Conservation (phyloP, 2,113 vertebrate genomes). For the Petrocephalus zakoni region DNA sequence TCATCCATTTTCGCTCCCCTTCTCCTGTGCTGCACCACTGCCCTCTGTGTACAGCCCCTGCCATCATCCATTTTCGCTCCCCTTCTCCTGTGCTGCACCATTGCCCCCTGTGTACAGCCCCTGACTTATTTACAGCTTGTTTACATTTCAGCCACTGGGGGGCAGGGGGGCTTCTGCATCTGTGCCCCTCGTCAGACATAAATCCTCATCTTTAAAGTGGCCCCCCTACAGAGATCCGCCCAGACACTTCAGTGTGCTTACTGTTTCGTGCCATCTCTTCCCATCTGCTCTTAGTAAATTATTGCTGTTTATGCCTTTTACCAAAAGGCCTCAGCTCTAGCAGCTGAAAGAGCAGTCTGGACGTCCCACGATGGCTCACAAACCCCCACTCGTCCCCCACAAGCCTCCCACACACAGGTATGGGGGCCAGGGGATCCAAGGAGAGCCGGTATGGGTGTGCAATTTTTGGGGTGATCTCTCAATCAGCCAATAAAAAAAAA, state of each 20-base stretch:
- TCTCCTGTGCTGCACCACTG: neutral
- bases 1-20: neutral
- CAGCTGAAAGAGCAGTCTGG: neutral
- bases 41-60: too few species aligned
- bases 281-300: constrained; percentile 37
- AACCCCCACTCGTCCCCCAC: neutral
- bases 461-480: too few species aligned
- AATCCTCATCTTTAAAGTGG: neutral
- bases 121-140: constrained; percentile 15
- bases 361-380: neutral
- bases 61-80: neutral
- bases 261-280: neutral
- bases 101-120: neutral
- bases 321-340: constrained; percentile 35
- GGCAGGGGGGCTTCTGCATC: neutral
- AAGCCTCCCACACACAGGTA: neutral
- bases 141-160: neutral
- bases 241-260: neutral
- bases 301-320: constrained; percentile 25
- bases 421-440: neutral
- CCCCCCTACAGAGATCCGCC: neutral
- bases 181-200: neutral
- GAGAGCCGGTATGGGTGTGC: too few species aligned
- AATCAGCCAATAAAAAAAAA: too few species aligned
- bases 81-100: neutral